Base-by-base conservation (phyloP, 2,888 invertebrate genomes). In the Nemoura dubitans region DNA sequence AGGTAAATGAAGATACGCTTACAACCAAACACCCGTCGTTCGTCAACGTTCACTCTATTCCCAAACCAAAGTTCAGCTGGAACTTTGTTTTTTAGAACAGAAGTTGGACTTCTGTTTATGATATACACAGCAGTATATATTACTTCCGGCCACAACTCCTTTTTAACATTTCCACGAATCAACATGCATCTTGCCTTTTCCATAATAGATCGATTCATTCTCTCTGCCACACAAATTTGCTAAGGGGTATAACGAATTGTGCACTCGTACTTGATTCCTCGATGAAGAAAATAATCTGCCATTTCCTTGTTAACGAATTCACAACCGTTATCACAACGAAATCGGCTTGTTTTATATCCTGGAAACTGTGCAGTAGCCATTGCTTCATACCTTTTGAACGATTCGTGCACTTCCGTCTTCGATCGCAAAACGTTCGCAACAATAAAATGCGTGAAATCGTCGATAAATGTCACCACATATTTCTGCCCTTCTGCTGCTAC, bases 281-380 rank as follows among this genome's bases (percentile, higher is more conserved):
- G 29, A 43, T 26, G 5, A 27, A n/a, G n/a, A n/a, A n/a, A n/a
- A n/a, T n/a, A n/a, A n/a, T n/a, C n/a, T n/a, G n/a, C n/a, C n/a
- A n/a, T n/a, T n/a, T n/a, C n/a, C n/a, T n/a, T n/a, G n/a, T n/a
- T n/a, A n/a, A n/a, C n/a, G n/a, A n/a, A n/a, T n/a, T 90, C 90
- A n/a, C 83, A 85, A 27, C 89, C 90, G 78, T 89, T 89, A 87
- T 90, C 90, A 10, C 89, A 89, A 42, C 90, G 87, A 14, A 90
- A 86, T 25, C 85, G 87, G 82, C 89, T 89, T 1, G 89, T 87
- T 59, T 59, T 83, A 14, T 76, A n/a, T n/a, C 80, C 3, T 88
- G 88, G 26, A 89, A 87, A 77, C 88, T n/a, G n/a, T 89, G 88
- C 76, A 83, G 89, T 89, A 26, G 88, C 88, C 86, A 89, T 88